Evolutionary conservation across 1,140 invertebrate genomes (phyloP).

Genomic region (silkworm (Bombyx mori)): DNA sequence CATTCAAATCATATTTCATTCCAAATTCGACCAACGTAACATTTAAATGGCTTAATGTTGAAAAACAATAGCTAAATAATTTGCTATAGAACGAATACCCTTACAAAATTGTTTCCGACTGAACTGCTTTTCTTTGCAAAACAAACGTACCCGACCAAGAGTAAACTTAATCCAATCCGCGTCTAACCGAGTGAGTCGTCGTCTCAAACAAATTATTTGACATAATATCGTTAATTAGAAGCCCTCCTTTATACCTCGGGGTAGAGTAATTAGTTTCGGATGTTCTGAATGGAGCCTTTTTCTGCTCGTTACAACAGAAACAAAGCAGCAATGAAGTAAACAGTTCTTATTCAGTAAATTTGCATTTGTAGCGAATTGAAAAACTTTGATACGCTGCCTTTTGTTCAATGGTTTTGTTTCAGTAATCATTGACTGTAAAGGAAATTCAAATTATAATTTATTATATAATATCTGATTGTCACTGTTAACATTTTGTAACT

Average conservation of each 20-base stretch:
- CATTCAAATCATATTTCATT: too few species aligned
- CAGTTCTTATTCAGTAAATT: slow-evolving; percentile 61
- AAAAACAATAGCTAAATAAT: too few species aligned
- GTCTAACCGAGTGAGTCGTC: slow-evolving; percentile 59
- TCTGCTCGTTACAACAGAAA: slow-evolving; percentile 67
- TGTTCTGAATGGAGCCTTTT: slow-evolving; percentile 67
- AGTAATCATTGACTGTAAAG: too few species aligned
- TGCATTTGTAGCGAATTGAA: slow-evolving; percentile 25
- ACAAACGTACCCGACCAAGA: slow-evolving; percentile 49
- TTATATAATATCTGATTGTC: too few species aligned
- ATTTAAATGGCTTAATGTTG: not conserved
- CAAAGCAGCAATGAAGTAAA: slow-evolving; percentile 64
- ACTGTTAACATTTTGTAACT: too few species aligned
- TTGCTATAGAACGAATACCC: not conserved
- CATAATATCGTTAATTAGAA: slow-evolving; percentile 71
- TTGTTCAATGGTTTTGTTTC: too few species aligned
- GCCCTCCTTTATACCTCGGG: slow-evolving; percentile 57
- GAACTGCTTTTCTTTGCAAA: slow-evolving; percentile 46
- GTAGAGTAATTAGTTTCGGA: slow-evolving; percentile 67
- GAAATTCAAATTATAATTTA: too few species aligned
- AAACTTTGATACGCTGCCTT: too few species aligned
- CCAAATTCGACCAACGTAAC: too few species aligned
- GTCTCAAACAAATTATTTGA: slow-evolving; percentile 70
- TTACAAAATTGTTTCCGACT: slow-evolving; percentile 16
- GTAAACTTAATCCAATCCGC: slow-evolving; percentile 65